Evolutionary conservation across 1,140 invertebrate species (phyloP).

Genomic region (Cherax destructor): DNA sequence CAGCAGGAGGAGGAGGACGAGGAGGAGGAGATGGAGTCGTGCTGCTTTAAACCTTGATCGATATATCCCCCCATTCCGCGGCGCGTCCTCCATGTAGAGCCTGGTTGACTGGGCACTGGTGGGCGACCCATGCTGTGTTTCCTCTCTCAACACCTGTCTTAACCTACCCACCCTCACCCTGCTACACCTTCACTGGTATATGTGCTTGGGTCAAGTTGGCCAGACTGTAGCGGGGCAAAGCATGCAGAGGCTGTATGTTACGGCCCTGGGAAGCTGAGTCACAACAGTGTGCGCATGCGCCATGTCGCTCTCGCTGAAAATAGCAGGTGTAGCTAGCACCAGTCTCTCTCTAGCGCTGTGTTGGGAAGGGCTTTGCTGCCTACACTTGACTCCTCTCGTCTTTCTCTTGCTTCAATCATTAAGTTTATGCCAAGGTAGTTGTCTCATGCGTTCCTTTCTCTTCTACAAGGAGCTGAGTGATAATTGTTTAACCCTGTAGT

Average conservation of each 20-base stretch:
- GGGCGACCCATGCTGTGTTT: background rate
- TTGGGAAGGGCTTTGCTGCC: slow-evolving; percentile 2
- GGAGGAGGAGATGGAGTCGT: slow-evolving; percentile 41
- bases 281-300: slow-evolving; percentile 29
- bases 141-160: background rate
- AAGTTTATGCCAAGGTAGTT: slow-evolving; percentile 33
- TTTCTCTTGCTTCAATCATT: slow-evolving; percentile 22
- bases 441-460: background rate
- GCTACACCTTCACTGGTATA: background rate
- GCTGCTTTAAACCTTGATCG: slow-evolving; percentile 49
- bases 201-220: background rate
- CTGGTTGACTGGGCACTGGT: slow-evolving; percentile 10
- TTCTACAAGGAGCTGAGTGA: background rate
- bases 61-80: slow-evolving; percentile 36
- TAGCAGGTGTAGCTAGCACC: slow-evolving; percentile 49
- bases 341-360: slow-evolving; percentile 36
- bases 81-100: background rate
- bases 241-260: slow-evolving; percentile 1
- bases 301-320: slow-evolving; percentile 29
- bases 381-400: slow-evolving; percentile 25
- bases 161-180: background rate
- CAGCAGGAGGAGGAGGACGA: slow-evolving; percentile 23
- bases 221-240: slow-evolving; percentile 4
- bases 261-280: slow-evolving; percentile 33
- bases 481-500: background rate